Percentiles rank a stretch among this genome's conserved stretches.
phyloP scores from a whole-genome alignment of 1,140 invertebrate genomes.

The Pristionchus pacificus region DNA sequence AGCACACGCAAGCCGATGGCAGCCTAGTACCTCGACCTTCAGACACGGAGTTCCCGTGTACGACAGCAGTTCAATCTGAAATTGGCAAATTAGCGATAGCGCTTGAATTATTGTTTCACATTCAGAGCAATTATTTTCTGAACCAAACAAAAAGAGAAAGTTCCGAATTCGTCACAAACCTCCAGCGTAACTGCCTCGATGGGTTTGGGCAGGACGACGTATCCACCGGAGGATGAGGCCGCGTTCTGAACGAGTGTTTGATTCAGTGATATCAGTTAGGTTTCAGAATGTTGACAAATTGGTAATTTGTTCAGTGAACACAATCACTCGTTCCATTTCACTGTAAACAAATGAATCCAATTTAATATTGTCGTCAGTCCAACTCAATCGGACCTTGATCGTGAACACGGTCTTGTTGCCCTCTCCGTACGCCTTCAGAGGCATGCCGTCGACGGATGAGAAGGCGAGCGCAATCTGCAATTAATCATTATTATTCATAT shows the following conservation, averaged over 20 bases:
- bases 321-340: no score
- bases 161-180: slow-evolving; percentile 78
- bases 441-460: neutral
- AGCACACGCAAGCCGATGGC: slow-evolving; percentile 20
- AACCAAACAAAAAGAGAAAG: slow-evolving; percentile 69
- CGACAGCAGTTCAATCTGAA: slow-evolving; percentile 87
- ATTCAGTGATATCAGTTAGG: slow-evolving; percentile 67
- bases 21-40: slow-evolving; percentile 31
- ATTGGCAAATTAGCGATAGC: no score
- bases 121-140: no score
- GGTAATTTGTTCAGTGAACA: no score
- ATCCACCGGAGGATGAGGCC: slow-evolving; percentile 58
- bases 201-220: slow-evolving; percentile 80
- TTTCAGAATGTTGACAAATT: no score
- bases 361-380: slow-evolving; percentile 13
- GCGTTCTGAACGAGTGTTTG: slow-evolving; percentile 72
- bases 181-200: slow-evolving; percentile 84
- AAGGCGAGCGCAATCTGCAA: neutral
- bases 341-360: slow-evolving; percentile 14
- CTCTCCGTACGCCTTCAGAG: neutral
- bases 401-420: slow-evolving; percentile 63
- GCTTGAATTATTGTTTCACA: no score
- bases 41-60: slow-evolving; percentile 82
- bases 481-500: no score
- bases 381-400: slow-evolving; percentile 81